A percentile compares a stretch with the other conserved stretches of the same genome.
These are phyloP conservation scores for Aspiorhynchus laticeps DNA, from an alignment of 2,113 vertebrate species.

Conservation along the genomic window DNA sequence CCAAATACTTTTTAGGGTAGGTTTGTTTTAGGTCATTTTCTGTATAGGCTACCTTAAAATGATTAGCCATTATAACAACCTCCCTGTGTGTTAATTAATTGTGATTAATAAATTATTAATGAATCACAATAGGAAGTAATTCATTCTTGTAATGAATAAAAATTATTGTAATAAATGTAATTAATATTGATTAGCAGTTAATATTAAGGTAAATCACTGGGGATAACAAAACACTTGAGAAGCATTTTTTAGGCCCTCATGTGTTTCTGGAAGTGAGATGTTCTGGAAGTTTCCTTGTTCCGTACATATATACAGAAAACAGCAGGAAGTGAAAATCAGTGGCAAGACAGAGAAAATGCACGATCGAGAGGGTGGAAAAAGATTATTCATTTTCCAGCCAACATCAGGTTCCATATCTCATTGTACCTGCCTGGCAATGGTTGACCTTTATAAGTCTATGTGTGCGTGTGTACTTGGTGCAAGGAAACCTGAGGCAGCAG, in stretches of 20 bases:
- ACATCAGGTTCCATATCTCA: slow-evolving; percentile 36
- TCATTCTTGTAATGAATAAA: not conserved
- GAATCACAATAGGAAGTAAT: not conserved
- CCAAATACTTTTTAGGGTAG: not conserved
- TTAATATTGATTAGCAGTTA: not conserved
- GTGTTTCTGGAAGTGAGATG: slow-evolving; percentile 55
- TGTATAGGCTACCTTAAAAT: not conserved
- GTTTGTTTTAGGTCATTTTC: not conserved
- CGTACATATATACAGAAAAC: slow-evolving; percentile 39
- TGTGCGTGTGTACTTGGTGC: slow-evolving; percentile 28
- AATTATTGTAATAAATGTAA: not conserved
- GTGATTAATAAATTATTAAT: not conserved
- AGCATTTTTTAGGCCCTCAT: not conserved
- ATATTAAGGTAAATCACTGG: not conserved
- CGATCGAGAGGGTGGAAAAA: slow-evolving; percentile 20
- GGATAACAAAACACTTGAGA: not conserved
- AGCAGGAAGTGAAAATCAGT: slow-evolving; percentile 54
- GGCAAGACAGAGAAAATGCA: slow-evolving; percentile 37
- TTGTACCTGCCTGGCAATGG: slow-evolving; percentile 43
- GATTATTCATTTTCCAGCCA: slow-evolving; percentile 43
- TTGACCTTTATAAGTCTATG: slow-evolving; percentile 45
- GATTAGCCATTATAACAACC: not conserved
- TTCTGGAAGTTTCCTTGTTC: slow-evolving; percentile 50
- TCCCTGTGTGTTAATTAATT: not conserved
- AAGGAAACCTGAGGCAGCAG: slow-evolving; percentile 59